Conservation (phyloP, 2,888 invertebrate species). For the Polylopha cassiicola region DNA sequence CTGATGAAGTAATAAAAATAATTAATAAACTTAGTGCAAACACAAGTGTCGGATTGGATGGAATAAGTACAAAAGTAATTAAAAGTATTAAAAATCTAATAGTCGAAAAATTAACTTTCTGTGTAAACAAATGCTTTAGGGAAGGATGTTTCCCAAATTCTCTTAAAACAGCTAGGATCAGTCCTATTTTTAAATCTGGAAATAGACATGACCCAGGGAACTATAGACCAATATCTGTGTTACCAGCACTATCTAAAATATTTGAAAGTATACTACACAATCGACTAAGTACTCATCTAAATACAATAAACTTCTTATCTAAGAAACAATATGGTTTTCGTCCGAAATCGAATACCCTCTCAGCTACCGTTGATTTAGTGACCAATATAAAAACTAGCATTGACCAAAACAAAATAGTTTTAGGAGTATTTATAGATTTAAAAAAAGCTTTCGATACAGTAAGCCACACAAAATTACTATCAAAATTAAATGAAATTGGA, state of each 20-base stretch:
- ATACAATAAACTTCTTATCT: conserved; percentile 11
- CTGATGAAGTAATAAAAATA: conserved; percentile 10
- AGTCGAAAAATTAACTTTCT: neutral
- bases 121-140: neutral
- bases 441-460: conserved; percentile 12
- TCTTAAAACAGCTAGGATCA: neutral
- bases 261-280: conserved; percentile 6
- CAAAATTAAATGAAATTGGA: conserved; percentile 3
- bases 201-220: neutral
- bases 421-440: conserved; percentile 14
- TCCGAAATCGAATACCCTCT: conserved; percentile 10
- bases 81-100: conserved; percentile 5
- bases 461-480: conserved; percentile 3
- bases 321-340: conserved; percentile 11
- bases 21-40: conserved; percentile 5
- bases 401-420: conserved; percentile 7
- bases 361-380: conserved; percentile 9
- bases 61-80: conserved; percentile 3
- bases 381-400: conserved; percentile 12
- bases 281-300: conserved; percentile 1
- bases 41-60: conserved; percentile 5
- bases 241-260: conserved; percentile 6
- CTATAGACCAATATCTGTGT: conserved; percentile 1
- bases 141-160: neutral
- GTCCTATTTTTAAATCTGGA: conserved; percentile 3